These are phyloP conservation scores for Sinocyclocheilus maitianheensis DNA, from an alignment of 2,113 vertebrate species.

Conservation along the genomic window DNA sequence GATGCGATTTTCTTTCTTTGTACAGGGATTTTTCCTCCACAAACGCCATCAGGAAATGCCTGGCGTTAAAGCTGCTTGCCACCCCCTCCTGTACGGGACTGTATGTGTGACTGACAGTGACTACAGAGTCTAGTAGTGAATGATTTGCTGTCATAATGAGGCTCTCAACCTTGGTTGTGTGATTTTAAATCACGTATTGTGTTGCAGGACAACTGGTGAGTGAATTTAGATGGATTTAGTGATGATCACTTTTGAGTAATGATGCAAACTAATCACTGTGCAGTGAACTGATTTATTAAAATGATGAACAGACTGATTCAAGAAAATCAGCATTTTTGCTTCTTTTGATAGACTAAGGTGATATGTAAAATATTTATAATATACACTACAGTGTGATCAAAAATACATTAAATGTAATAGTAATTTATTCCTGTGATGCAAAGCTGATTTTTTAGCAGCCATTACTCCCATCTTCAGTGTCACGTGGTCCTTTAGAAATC, in stretches of 20 bases:
- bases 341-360: too few species aligned
- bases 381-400: too few species aligned
- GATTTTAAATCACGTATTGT: background rate
- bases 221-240: background rate
- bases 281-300: background rate
- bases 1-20: constrained; percentile 44
- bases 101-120: background rate
- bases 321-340: background rate
- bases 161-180: background rate
- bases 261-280: background rate
- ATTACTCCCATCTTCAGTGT: too few species aligned
- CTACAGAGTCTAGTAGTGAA: background rate
- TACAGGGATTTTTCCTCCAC: constrained; percentile 34
- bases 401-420: too few species aligned
- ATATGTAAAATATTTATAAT: too few species aligned
- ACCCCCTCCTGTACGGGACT: background rate
- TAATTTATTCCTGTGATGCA: too few species aligned
- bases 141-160: background rate
- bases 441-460: too few species aligned
- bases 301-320: background rate
- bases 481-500: too few species aligned
- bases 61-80: background rate
- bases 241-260: background rate
- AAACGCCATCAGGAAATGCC: constrained; percentile 13
- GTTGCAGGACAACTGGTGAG: background rate